phyloP scores from a whole-genome alignment of 2,113 vertebrate species.

The Xyrauchen texanus region DNA sequence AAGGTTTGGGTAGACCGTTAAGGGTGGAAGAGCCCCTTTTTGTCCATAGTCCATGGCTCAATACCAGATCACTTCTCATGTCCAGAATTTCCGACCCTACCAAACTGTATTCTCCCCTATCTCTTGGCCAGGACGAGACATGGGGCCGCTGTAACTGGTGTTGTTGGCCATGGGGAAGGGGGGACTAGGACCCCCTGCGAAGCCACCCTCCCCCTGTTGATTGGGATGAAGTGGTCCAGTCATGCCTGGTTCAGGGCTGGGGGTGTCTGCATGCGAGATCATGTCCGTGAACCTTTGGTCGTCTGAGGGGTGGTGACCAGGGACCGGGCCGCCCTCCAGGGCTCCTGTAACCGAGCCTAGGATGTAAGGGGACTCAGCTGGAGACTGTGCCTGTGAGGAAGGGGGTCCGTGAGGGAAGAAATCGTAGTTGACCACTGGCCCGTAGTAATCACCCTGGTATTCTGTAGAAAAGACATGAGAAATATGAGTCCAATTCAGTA shows the following conservation, averaged over 20 bases:
- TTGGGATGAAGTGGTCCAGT: slow-evolving; percentile 88
- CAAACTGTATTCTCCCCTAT: slow-evolving; percentile 92
- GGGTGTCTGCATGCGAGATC: slow-evolving; percentile 94
- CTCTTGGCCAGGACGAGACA: slow-evolving; percentile 91
- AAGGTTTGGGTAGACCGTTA: neutral
- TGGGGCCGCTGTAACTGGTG: slow-evolving; percentile 89
- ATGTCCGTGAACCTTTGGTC: slow-evolving; percentile 99
- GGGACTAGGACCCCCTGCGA: slow-evolving; percentile 90
- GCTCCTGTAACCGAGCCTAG: slow-evolving; percentile 86
- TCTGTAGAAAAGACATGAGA: slow-evolving; percentile 70
- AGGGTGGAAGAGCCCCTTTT: slow-evolving; percentile 18
- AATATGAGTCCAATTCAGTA: neutral
- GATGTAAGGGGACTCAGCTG: slow-evolving; percentile 91
- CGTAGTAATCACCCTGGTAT: slow-evolving; percentile 96
- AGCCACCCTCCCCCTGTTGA: slow-evolving; percentile 85
- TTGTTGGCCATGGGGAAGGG: slow-evolving; percentile 92
- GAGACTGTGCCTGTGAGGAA: slow-evolving; percentile 92
- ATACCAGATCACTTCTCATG: slow-evolving; percentile 7
- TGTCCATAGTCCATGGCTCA: slow-evolving; percentile 47
- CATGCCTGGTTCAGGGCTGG: slow-evolving; percentile 92
- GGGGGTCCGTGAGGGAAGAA: slow-evolving; percentile 96
- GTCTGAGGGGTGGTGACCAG: slow-evolving; percentile 88
- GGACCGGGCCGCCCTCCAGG: slow-evolving; percentile 85
- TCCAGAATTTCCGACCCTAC: slow-evolving; percentile 72
- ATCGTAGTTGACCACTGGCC: slow-evolving; percentile 89